These are phyloP conservation scores for Crotalus tigris DNA, from an alignment of 2,113 vertebrate species.

Conservation along the genomic window DNA sequence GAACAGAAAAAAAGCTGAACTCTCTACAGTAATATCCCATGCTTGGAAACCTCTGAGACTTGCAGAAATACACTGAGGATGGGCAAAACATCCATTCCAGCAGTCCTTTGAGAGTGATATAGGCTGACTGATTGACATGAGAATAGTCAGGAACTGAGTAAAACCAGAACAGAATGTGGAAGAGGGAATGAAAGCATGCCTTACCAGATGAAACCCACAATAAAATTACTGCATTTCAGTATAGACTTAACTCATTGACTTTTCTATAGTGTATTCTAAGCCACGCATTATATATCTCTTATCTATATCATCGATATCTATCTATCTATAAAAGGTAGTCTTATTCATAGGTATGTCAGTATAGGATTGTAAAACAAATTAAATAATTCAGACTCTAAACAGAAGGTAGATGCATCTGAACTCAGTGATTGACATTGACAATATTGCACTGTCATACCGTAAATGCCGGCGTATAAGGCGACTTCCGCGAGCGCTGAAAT, in stretches of 20 bases:
- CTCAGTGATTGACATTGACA: background rate
- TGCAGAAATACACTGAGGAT: background rate
- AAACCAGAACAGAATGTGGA: background rate
- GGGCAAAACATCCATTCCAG: background rate
- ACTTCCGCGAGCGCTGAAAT: no score
- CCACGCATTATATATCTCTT: background rate
- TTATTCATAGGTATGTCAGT: background rate
- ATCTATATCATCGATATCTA: background rate
- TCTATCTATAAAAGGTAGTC: background rate
- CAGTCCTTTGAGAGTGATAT: background rate
- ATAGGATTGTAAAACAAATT: background rate
- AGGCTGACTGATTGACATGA: background rate
- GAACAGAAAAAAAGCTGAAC: background rate
- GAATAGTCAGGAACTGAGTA: background rate
- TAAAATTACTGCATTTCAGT: background rate
- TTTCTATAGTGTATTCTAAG: background rate
- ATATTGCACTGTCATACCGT: background rate
- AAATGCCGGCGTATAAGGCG: no score
- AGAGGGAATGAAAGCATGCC: background rate
- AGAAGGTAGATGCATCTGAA: background rate
- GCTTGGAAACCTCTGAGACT: background rate
- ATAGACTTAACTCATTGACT: background rate
- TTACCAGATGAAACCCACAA: background rate
- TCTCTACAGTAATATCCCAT: background rate
- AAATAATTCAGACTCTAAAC: background rate